Conservation (phyloP, 2,888 invertebrate genomes). For the Spilosoma lubricipeda region DNA sequence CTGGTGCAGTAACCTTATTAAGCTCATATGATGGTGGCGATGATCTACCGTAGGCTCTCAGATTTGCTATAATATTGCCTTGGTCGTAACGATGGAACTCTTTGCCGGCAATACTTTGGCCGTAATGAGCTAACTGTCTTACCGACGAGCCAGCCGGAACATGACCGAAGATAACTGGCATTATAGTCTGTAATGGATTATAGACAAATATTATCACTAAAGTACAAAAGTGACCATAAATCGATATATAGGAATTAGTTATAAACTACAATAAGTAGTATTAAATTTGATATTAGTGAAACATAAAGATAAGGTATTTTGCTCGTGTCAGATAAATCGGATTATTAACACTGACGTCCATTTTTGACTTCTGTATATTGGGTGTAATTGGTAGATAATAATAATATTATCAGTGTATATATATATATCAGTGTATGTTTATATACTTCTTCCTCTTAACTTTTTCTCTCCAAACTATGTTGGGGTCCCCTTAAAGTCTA, state of each 20-base stretch:
- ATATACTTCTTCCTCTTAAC: neutral
- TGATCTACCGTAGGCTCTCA: constrained; percentile 80
- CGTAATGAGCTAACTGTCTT: constrained; percentile 90
- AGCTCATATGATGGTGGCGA: constrained; percentile 87
- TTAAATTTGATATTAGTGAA: no score
- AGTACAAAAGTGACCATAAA: neutral
- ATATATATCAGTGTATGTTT: no score
- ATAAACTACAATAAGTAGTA: neutral
- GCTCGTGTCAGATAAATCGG: neutral
- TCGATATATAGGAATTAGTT: neutral
- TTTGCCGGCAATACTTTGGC: constrained; percentile 86
- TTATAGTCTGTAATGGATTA: constrained; percentile 83
- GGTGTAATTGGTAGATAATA: neutral
- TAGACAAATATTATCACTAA: neutral
- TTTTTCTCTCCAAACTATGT: no score
- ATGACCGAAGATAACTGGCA: constrained; percentile 89
- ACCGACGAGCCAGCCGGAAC: constrained; percentile 90
- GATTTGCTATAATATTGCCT: constrained; percentile 81
- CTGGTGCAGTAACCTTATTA: constrained; percentile 85
- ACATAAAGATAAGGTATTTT: neutral
- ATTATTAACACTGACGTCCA: neutral
- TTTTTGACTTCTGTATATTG: neutral
- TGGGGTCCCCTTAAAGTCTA: no score
- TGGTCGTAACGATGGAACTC: constrained; percentile 87
- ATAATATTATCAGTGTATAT: no score